phyloP scores from a whole-genome alignment of 2,888 invertebrate genomes.

The Cenopis cana region DNA sequence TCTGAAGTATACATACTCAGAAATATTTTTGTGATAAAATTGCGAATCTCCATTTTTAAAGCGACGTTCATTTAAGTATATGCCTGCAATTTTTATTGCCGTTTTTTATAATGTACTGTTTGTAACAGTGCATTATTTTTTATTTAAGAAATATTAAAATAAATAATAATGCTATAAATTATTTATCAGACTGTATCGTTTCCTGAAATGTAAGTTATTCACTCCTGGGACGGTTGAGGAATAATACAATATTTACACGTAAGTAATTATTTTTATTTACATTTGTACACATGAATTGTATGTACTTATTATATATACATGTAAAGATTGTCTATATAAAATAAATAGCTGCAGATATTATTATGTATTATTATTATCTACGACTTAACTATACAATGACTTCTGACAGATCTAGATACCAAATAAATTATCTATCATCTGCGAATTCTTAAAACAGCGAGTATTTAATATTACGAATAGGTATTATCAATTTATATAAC shows the following conservation, averaged over 20 bases:
- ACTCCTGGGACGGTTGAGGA: constrained; percentile 7
- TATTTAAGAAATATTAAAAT: no score
- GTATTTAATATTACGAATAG: constrained; percentile 36
- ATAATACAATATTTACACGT: constrained; percentile 41
- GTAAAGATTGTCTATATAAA: constrained; percentile 64
- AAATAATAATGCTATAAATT: no score
- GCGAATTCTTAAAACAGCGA: constrained; percentile 38
- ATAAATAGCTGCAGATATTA: constrained; percentile 79
- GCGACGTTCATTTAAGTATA: background rate
- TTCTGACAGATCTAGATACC: constrained; percentile 47
- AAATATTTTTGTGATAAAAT: background rate
- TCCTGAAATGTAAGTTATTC: background rate
- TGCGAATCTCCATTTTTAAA: background rate
- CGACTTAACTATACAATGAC: constrained; percentile 57
- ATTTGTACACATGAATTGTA: constrained; percentile 80
- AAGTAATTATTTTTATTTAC: constrained; percentile 73
- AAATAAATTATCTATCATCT: constrained; percentile 30
- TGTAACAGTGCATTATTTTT: no score
- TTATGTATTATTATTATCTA: constrained; percentile 63
- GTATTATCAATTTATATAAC: background rate
- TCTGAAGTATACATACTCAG: no score
- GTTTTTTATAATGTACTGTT: background rate
- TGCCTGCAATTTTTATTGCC: background rate
- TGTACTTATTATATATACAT: constrained; percentile 80
- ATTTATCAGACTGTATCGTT: no score